These are phyloP conservation scores for Ctena decussata DNA, from an alignment of 2,888 invertebrate species.

Conservation along the genomic window DNA sequence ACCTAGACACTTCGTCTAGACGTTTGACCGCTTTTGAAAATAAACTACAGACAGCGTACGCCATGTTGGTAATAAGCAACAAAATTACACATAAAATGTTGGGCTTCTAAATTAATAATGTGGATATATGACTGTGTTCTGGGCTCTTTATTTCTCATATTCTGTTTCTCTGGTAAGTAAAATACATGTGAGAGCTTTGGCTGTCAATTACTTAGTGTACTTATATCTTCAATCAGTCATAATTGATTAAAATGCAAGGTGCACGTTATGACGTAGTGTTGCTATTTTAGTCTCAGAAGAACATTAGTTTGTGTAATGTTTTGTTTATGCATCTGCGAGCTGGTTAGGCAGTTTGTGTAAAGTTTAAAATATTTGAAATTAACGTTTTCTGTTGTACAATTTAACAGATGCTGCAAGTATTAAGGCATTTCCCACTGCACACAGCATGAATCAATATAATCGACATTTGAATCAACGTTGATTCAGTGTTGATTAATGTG, in stretches of 20 bases:
- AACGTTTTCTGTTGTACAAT: too few species aligned
- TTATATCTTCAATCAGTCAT: background rate
- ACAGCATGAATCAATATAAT: too few species aligned
- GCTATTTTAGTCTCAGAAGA: slow-evolving; percentile 6
- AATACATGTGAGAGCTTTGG: too few species aligned
- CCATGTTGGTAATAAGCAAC: slow-evolving; percentile 50
- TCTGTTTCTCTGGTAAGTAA: background rate
- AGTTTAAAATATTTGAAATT: too few species aligned
- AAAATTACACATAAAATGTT: slow-evolving; percentile 47
- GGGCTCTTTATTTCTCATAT: background rate
- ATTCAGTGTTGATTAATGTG: too few species aligned
- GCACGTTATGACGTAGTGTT: slow-evolving; percentile 4
- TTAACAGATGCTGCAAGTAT: too few species aligned
- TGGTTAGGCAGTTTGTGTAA: background rate
- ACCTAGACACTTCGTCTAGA: slow-evolving; percentile 53
- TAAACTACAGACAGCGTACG: slow-evolving; percentile 30
- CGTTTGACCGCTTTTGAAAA: slow-evolving; percentile 54
- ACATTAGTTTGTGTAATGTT: background rate
- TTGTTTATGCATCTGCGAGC: background rate
- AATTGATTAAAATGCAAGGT: slow-evolving; percentile 13
- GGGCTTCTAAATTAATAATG: slow-evolving; percentile 50
- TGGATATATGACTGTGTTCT: slow-evolving; percentile 18
- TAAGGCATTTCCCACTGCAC: too few species aligned
- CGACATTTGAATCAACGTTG: too few species aligned
- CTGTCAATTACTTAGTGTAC: too few species aligned